Base-by-base conservation (phyloP, 1,140 invertebrate genomes). In the Plutomurus gul region DNA sequence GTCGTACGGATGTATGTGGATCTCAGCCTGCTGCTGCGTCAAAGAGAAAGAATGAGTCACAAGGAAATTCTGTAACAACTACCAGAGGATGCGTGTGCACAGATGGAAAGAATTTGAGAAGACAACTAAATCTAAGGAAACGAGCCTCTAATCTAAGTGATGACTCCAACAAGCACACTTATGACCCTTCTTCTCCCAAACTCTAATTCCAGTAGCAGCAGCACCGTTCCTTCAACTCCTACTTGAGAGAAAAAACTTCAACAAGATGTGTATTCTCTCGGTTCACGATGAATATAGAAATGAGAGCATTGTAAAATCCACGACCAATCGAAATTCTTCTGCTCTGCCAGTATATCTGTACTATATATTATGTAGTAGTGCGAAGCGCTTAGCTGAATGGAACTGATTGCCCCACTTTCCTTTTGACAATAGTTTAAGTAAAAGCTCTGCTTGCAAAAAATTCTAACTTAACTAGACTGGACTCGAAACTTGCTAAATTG, bases 351-450 rank as follows among this genome's bases (percentile, higher is more conserved):
- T n/a, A n/a, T n/a, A n/a, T n/a, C n/a, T n/a, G n/a, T n/a, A n/a
- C n/a, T n/a, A n/a, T n/a, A n/a, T n/a, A n/a, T n/a, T n/a, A n/a
- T n/a, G n/a, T n/a, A n/a, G n/a, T n/a, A n/a, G 47, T 22, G 43
- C 7, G 11, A 22, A 51, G 47, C 11, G 13, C 16, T 56, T 13
- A 22, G 22, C 18, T 65, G 56, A 65, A 65, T 65, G 27, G 56
- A 65, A 65, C 56, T 65, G 56, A 65, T 65, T 65, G 56, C 56
- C 56, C 56, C 56, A 65, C 25, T 65, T 65, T 65, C 36, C 27
- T 30, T 33, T 33, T 65, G 16, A 33, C 56, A 65, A 65, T 33
- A n/a, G 27, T 60, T 60, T 30, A 27, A 60, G 51, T 30, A 30
- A 60, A 27, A 16, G 27, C 27, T 6, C 51, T 33, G 27, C 25